Evolutionary conservation across 2,113 vertebrate species (phyloP).

Genomic region (Pyxicephalus adspersus): DNA sequence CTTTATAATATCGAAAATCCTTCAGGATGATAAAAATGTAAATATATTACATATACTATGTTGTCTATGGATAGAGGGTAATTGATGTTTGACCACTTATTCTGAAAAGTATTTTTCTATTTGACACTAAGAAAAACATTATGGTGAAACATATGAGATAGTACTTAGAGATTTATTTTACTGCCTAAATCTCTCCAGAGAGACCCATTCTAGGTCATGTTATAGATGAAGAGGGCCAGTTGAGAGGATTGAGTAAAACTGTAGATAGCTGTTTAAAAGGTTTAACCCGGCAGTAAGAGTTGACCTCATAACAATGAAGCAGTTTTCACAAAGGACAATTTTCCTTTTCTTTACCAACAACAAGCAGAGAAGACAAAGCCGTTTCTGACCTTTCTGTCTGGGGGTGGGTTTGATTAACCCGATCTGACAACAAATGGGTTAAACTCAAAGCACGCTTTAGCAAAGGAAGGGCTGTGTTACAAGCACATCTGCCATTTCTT

Average conservation of each 20-base stretch:
- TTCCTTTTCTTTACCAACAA: slow-evolving; percentile 8
- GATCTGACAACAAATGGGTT: slow-evolving; percentile 54
- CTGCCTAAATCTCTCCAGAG: slow-evolving; percentile 43
- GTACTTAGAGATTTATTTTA: slow-evolving; percentile 11
- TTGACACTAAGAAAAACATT: neutral
- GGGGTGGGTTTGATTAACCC: slow-evolving; percentile 41
- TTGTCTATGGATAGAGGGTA: too few relatives aligned
- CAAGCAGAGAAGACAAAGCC: slow-evolving; percentile 25
- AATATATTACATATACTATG: too few relatives aligned
- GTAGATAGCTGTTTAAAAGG: slow-evolving; percentile 53
- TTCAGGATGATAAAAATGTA: too few relatives aligned
- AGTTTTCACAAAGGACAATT: slow-evolving; percentile 26
- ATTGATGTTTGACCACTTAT: neutral
- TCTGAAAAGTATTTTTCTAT: neutral
- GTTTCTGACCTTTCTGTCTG: slow-evolving; percentile 38
- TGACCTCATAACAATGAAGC: slow-evolving; percentile 35
- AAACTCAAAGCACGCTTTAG: slow-evolving; percentile 41
- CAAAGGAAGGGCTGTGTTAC: slow-evolving; percentile 26
- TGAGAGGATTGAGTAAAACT: slow-evolving; percentile 52
- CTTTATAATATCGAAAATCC: too few relatives aligned
- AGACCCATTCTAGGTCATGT: slow-evolving; percentile 45
- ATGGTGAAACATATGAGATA: neutral
- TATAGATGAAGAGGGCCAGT: slow-evolving; percentile 40
- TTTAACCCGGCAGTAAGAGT: slow-evolving; percentile 38
- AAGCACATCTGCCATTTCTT: slow-evolving; percentile 49